Conservation (phyloP, 1,140 invertebrate species). For the Antheraea pernyi region DNA sequence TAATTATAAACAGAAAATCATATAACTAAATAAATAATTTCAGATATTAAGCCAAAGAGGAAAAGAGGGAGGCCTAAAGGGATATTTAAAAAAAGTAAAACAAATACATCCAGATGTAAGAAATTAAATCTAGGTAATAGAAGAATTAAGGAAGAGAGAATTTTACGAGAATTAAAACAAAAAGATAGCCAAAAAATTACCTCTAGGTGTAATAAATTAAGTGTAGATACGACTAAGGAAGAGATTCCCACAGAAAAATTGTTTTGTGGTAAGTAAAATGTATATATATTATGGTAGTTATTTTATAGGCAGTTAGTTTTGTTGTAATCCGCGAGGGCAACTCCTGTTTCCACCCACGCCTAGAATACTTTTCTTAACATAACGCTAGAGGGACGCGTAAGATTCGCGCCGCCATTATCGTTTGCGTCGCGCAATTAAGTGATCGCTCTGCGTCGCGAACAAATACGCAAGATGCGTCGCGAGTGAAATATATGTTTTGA, state of each 20-base stretch:
- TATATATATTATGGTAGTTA: neutral
- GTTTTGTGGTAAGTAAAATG: conserved; percentile 14
- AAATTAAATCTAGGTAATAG: neutral
- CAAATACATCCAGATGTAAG: neutral
- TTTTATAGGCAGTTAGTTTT: no score
- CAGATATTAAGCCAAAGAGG: neutral
- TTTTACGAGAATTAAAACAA: neutral
- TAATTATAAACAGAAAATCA: neutral
- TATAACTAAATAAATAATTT: neutral
- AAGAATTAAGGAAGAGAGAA: neutral
- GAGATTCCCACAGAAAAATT: conserved; percentile 4
- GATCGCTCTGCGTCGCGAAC: no score
- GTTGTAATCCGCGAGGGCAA: no score
- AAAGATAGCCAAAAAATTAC: neutral
- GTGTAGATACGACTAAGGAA: conserved; percentile 3
- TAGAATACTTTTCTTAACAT: no score
- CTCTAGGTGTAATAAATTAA: neutral
- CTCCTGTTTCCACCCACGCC: no score
- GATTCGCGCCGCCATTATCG: no score
- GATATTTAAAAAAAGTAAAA: conserved; percentile 1
- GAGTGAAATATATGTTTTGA: no score
- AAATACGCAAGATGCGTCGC: no score
- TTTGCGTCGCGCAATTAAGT: no score
- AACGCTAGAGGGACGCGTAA: no score
- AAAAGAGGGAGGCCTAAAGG: conserved; percentile 11